Evolutionary conservation across 2,113 vertebrate genomes (phyloP), one percentile per base, ranked within the genome.

Genomic region (Hypocryptadius cinnamomeus): DNA sequence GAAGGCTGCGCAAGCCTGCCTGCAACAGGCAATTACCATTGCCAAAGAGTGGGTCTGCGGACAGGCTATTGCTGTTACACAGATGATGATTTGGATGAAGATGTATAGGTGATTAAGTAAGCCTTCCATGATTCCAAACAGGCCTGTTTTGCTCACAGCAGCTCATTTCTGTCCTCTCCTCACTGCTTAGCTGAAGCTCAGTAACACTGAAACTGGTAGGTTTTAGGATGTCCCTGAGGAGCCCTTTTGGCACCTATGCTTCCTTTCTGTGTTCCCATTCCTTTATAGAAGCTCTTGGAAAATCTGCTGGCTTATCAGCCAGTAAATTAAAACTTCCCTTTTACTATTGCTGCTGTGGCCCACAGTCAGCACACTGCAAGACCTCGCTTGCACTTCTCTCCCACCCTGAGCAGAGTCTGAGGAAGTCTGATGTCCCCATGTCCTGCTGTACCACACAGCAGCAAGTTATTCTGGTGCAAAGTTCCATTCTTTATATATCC

Each of bases 221-320:
- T 35, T 79, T 80, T 47, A 57, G 71, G 37, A n/a, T 33, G 54
- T 40, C 71, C 40, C 42, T 22, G 25, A 69, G 53, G 27, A 86
- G 7, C 37, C 10, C 23, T n/a, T 17, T 28, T 45, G 48, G 31
- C 54, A 69, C 6, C 28, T 15, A 48, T 0, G 0, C 30, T 60
- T 90, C 48, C 35, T 35, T 71, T 70, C 35, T 51, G 2, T 9
- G 23, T 71, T 84, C 39, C n/a, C 1, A 2, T 30, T 91, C 13
- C 44, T 3, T 64, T 59, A 8, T 6, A 35, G 20, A 22, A 74
- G 9, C 24, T 72, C n/a, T 60, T 24, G 28, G 31, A 72, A 37
- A 77, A 45, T 48, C 13, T 68, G 33, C 33, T 50, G 74, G 25
- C 30, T 51, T 15, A 54, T 54, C 30, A 84, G 37, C 28, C 56